phyloP scores from a whole-genome alignment of 35 echinoderm and acorn worm genomes.

The Ophioderma brevispina region DNA sequence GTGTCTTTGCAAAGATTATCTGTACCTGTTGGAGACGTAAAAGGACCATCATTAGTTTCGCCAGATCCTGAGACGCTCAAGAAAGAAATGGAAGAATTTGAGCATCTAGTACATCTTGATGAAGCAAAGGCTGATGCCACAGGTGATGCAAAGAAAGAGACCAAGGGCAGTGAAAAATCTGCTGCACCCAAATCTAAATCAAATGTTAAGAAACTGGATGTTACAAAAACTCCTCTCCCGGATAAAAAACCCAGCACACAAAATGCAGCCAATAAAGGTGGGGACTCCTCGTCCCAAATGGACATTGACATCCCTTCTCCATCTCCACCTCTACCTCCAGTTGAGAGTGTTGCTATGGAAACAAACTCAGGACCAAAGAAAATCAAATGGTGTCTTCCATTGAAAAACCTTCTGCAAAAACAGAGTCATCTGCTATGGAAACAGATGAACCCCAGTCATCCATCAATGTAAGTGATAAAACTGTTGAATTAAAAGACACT shows the following conservation, averaged over 20 bases:
- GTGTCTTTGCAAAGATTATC: background rate
- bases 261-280: background rate
- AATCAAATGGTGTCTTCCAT: background rate
- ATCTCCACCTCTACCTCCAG: background rate
- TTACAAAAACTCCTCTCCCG: too few species aligned
- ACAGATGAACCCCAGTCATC: too few species aligned
- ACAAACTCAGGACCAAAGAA: background rate
- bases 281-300: background rate
- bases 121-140: background rate
- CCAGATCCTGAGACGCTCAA: background rate
- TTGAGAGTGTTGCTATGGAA: background rate
- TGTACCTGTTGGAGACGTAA: too few species aligned
- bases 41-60: background rate
- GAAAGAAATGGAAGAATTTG: slow-evolving; percentile 73
- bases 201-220: too few species aligned
- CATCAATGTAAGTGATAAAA: too few species aligned
- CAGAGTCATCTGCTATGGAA: too few species aligned
- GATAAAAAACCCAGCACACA: too few species aligned
- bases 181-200: background rate
- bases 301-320: background rate
- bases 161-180: background rate
- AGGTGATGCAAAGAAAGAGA: background rate
- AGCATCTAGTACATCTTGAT: slow-evolving; percentile 39
- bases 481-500: too few species aligned
- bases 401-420: background rate